Percentiles rank a stretch among this genome's conserved stretches.
These are phyloP conservation scores for Anthonomus grandis DNA, from an alignment of 1,140 invertebrate species.

Conservation along the genomic window DNA sequence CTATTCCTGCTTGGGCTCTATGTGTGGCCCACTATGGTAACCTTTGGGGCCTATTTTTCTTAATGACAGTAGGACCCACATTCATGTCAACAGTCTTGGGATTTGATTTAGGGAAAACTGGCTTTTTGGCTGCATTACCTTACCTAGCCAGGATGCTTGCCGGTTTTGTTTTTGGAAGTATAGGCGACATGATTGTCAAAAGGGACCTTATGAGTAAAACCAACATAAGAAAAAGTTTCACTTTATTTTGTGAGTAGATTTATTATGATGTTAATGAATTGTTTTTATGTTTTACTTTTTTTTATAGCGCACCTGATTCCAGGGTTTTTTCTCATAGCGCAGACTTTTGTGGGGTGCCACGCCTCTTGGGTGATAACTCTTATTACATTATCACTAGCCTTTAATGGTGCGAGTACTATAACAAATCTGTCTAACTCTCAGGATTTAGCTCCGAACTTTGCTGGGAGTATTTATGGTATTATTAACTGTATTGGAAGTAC, in stretches of 20 bases:
- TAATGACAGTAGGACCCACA: conserved; percentile 84
- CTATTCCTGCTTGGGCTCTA: conserved; percentile 65
- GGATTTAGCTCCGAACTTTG: conserved; percentile 77
- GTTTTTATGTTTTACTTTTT: too few species aligned
- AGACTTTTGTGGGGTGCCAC: conserved; percentile 67
- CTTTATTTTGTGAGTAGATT: conserved; percentile 60
- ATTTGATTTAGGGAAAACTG: conserved; percentile 74
- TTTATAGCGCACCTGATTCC: conserved; percentile 66
- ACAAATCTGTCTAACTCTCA: conserved; percentile 82
- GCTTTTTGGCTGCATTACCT: conserved; percentile 67
- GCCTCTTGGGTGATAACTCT: conserved; percentile 59
- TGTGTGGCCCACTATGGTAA: conserved; percentile 68
- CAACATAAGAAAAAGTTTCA: conserved; percentile 67
- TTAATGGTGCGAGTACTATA: conserved; percentile 81
- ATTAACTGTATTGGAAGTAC: conserved; percentile 72
- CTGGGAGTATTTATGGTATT: conserved; percentile 70
- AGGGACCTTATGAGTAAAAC: conserved; percentile 57
- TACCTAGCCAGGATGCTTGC: conserved; percentile 64
- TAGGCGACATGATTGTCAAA: conserved; percentile 62
- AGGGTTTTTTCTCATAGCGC: conserved; percentile 59
- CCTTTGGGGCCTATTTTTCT: conserved; percentile 75
- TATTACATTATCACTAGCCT: conserved; percentile 70
- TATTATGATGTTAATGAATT: neutral
- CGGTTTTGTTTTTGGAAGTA: conserved; percentile 64
- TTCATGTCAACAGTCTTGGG: conserved; percentile 75